Conservation (phyloP, 2,888 invertebrate genomes). For the Cheilosia soror region DNA sequence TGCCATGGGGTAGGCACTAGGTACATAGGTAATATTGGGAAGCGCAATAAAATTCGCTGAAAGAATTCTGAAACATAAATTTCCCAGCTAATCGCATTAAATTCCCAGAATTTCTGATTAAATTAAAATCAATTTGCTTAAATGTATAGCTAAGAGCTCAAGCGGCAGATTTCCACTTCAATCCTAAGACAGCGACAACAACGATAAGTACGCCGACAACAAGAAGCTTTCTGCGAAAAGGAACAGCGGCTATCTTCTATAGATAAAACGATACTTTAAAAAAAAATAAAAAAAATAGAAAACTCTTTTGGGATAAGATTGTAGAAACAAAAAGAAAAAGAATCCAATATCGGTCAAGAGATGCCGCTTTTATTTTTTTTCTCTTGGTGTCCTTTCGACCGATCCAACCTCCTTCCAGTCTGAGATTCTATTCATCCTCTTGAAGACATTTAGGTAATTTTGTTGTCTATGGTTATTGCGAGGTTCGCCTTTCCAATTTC, state of each 20-base stretch:
- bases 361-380: conserved; percentile 25
- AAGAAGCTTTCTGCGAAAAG: conserved; percentile 16
- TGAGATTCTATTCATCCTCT: conserved; percentile 26
- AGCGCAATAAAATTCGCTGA: conserved; percentile 47
- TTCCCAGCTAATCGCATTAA: conserved; percentile 76
- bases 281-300: too few relatives aligned
- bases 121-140: conserved; percentile 76
- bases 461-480: conserved; percentile 61
- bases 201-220: conserved; percentile 16
- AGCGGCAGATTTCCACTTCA: conserved; percentile 17
- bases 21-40: conserved; percentile 19
- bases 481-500: conserved; percentile 53
- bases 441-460: conserved; percentile 74
- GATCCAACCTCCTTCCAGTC: background rate
- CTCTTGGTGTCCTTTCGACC: background rate
- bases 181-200: conserved; percentile 26
- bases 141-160: conserved; percentile 65
- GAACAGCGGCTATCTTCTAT: conserved; percentile 16
- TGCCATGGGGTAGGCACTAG: background rate
- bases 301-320: conserved; percentile 35
- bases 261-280: conserved; percentile 26
- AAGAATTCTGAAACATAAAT: conserved; percentile 62
- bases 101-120: conserved; percentile 71
- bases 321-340: conserved; percentile 23
- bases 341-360: conserved; percentile 72